A percentile compares a stretch with the other conserved stretches of the same genome.
These are phyloP conservation scores for Arizona elegans DNA, from an alignment of 2,113 vertebrate genomes.

Conservation along the genomic window DNA sequence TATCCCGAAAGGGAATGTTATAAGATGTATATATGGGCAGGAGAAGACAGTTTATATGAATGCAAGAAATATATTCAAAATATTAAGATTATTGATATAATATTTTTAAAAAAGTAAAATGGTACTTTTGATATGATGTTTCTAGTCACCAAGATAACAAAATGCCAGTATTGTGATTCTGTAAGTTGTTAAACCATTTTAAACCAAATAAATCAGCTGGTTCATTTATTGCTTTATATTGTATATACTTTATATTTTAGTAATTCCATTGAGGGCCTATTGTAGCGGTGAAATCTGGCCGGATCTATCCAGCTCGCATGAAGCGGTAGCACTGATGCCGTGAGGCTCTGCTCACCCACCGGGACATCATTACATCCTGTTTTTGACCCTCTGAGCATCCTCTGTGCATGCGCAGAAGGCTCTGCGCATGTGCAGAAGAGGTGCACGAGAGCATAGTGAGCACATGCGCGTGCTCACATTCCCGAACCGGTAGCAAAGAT, in stretches of 20 bases:
- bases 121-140: not conserved
- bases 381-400: no score
- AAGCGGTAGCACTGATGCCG: no score
- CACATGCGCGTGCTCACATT: no score
- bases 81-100: not conserved
- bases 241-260: conserved; percentile 26
- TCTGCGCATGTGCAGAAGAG: no score
- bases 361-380: no score
- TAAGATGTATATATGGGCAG: not conserved
- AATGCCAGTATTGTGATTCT: not conserved
- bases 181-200: not conserved
- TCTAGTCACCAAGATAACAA: conserved; percentile 6
- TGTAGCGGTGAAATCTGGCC: not conserved
- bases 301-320: no score
- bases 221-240: conserved; percentile 29
- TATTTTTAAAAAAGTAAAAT: not conserved
- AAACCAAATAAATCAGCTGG: not conserved
- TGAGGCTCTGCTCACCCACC: no score
- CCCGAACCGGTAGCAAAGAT: no score
- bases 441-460: no score
- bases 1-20: not conserved
- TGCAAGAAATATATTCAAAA: not conserved
- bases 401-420: no score
- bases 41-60: not conserved
- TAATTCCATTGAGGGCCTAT: conserved; percentile 19